Base-by-base conservation (phyloP, 1,140 invertebrate species). In the Leptopilina clavipes region DNA sequence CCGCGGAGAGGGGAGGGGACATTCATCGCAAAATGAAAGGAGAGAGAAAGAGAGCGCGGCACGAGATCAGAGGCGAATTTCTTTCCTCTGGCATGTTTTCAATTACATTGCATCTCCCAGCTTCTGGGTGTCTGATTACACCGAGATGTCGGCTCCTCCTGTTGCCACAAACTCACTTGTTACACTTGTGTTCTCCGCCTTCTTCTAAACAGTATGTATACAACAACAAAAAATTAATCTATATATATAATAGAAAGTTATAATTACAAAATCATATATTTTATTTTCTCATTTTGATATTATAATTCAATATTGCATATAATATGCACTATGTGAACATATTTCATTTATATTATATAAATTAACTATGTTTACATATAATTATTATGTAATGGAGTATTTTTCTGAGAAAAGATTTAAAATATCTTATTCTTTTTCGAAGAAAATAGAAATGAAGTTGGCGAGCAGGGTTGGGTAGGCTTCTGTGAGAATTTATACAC, bases 121-220 rank as follows among this genome's bases (percentile, higher is more conserved):
- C 74, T 79, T 40, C 65, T 78, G 88, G n/a, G 89, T 90, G 86
- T 90, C 88, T 90, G 89, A 90, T 90, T 90, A 90, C 89, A 89
- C 87, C 85, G 88, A 89, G 89, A 90, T 90, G 89, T 87, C 88
- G 88, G 88, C 73, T 76, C 81, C 73, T 76, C 81, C 82, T 75
- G 81, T 86, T 84, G 84, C 83, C 83, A 80, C 83, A 85, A 76
- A 85, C 84, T 83, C 86, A 88, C 87, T 88, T 87, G 87, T 84
- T 81, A 76, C 48, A 52, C 81, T 82, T 83, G 80, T 81, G 72
- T 70, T 83, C 78, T 70, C 73, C 77, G 78, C 25, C 22, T 65
- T 65, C 79, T 81, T 73, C 79, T 77, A 77, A 82, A 81, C 81
- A 79, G 79, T 84, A n/a, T n/a, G n/a, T n/a, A n/a, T n/a, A n/a